Evolutionary conservation across 2,113 vertebrate species (phyloP).

Genomic region (Periophthalmus modestus): DNA sequence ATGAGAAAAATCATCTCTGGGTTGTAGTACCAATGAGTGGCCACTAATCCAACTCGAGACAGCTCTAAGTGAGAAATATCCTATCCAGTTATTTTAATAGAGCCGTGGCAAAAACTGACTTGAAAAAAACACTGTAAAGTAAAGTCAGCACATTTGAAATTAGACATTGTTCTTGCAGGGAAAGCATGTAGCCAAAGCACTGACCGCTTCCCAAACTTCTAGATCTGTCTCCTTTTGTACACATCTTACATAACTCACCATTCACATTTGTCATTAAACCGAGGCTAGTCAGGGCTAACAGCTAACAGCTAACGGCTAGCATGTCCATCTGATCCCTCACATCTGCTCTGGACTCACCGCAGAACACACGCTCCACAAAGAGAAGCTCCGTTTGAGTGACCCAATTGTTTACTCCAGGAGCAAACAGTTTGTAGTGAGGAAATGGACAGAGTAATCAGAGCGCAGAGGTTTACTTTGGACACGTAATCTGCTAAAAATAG

Average conservation of each 20-base stretch:
- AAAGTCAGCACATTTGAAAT: too few relatives aligned
- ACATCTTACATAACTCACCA: too few relatives aligned
- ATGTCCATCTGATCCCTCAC: conserved; percentile 52
- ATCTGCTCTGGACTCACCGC: conserved; percentile 58
- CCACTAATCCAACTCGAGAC: too few relatives aligned
- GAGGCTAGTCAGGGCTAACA: conserved; percentile 60
- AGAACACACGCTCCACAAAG: conserved; percentile 49
- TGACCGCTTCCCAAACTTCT: too few relatives aligned
- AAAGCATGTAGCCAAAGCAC: too few relatives aligned
- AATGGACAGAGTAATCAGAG: conserved; percentile 30
- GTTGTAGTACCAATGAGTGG: too few relatives aligned
- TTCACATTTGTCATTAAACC: conserved; percentile 62
- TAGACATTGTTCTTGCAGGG: too few relatives aligned
- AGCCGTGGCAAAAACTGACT: too few relatives aligned
- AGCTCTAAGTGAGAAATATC: too few relatives aligned
- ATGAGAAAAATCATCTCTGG: too few relatives aligned
- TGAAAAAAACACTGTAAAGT: too few relatives aligned
- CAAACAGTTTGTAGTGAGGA: conserved; percentile 49
- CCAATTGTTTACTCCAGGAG: conserved; percentile 59
- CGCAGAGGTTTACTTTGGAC: conserved; percentile 21
- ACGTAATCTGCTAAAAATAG: neutral
- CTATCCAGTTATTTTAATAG: too few relatives aligned
- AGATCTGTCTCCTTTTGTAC: neutral
- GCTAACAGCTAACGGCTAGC: conserved; percentile 51
- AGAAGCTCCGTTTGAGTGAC: conserved; percentile 63